Base-by-base conservation (phyloP, 2,113 vertebrate species). In the Gymnobelideus leadbeateri region DNA sequence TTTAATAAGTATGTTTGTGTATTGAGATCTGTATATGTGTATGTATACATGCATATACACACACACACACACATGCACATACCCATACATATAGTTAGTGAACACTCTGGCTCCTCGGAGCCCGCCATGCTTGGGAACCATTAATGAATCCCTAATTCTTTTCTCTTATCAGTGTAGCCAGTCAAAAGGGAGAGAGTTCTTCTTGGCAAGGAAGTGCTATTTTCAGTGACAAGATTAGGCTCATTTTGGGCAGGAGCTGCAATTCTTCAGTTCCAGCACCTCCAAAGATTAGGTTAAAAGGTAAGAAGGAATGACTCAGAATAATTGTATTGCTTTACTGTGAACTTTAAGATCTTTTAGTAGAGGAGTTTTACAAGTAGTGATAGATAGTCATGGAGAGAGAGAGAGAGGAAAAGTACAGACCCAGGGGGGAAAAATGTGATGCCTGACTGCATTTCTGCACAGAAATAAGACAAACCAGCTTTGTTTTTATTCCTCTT, bases 191-290 rank as follows among this genome's bases (percentile, higher is more conserved):
- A 95, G 91, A 98, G 96, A 96, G 95, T 84, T 98, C 94, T 95
- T 90, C 94, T 95, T 98, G 51, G 53, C 94, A 98, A 95, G 57
- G 89, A 95, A 93, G 93, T 92, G 94, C 21, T 91, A 89, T 96
- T 98, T 97, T 98, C 57, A 95, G 92, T 97, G 94, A 97, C 94
- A 89, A 97, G 91, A 93, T 96, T 96, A 97, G 97, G 91, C 94
- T 51, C 53, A 31, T 97, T 97, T 95, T 53, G 84, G 94, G 57
- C 24, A 96, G 93, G 51, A 98, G 68, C 37, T 0, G 0, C 8
- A 84, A 51, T 97, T 95, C 68, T 96, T 96, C 93, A 94, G 89
- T 95, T 91, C 51, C 19, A 0, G 92, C 51, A 97, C 95, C 55
- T 91, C 91, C 93, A 90, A 98, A 98, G 57, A 97, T 92, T 96